Conservation (phyloP, 2,888 invertebrate genomes). For the Athalia circularis region DNA sequence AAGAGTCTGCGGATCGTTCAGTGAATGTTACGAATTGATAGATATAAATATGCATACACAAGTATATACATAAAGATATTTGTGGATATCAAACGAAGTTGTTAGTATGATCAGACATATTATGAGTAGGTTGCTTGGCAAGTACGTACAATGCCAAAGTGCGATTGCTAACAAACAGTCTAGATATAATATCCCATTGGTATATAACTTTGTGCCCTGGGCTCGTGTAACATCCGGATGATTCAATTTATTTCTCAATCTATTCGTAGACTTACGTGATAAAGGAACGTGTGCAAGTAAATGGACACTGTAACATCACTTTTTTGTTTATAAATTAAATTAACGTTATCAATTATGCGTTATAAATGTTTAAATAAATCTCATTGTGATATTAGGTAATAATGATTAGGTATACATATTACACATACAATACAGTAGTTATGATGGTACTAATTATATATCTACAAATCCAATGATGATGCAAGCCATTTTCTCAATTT, state of each 20-base stretch:
- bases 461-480: conserved; percentile 19
- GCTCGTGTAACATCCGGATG: conserved; percentile 33
- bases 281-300: conserved; percentile 37
- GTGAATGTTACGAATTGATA: conserved; percentile 14
- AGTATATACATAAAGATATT: conserved; percentile 1
- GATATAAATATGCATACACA: background rate
- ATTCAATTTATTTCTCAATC: conserved; percentile 41
- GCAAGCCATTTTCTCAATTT: background rate
- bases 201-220: conserved; percentile 13
- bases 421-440: conserved; percentile 28
- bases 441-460: conserved; percentile 14
- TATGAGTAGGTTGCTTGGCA: background rate
- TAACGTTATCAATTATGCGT: conserved; percentile 26
- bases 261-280: conserved; percentile 40
- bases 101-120: background rate
- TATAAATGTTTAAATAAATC: conserved; percentile 30
- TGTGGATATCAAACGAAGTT: conserved; percentile 3
- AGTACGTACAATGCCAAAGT: background rate
- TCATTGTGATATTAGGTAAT: conserved; percentile 22
- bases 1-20: conserved; percentile 11
- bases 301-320: conserved; percentile 35
- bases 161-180: conserved; percentile 38
- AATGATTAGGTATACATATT: background rate
- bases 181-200: background rate
- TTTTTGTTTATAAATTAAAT: conserved; percentile 21